These are phyloP conservation scores for Calyptomena viridis DNA, from an alignment of 2,113 vertebrate genomes.

Conservation along the genomic window DNA sequence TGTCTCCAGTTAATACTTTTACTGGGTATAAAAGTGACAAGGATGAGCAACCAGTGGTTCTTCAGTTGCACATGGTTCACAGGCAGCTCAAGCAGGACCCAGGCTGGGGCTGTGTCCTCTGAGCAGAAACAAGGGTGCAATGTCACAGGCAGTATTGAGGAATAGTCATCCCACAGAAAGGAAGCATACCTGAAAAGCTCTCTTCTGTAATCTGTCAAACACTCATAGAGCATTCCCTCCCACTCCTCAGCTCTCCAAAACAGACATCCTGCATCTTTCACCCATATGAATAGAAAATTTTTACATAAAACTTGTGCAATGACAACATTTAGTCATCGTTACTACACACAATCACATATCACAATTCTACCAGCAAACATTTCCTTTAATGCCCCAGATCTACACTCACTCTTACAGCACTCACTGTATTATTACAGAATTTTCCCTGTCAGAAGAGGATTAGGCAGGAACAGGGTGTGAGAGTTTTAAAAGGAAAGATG, in stretches of 20 bases:
- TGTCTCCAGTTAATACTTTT: neutral
- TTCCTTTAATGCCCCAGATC: neutral
- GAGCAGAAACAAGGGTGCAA: neutral
- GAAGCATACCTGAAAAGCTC: neutral
- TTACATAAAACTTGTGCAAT: neutral
- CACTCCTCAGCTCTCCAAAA: neutral
- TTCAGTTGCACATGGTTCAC: neutral
- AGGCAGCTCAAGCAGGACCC: neutral
- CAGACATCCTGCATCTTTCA: neutral
- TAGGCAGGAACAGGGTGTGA: neutral
- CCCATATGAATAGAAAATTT: neutral
- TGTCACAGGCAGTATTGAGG: neutral
- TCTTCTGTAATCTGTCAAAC: neutral
- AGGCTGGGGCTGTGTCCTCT: neutral
- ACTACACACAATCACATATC: fast-evolving
- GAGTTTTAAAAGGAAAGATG: neutral
- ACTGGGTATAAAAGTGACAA: neutral
- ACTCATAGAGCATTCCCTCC: neutral
- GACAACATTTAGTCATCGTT: neutral
- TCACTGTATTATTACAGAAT: neutral
- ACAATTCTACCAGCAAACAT: neutral
- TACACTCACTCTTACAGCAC: neutral
- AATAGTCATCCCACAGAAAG: neutral
- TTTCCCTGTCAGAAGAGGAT: neutral
- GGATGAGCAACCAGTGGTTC: neutral